These are phyloP conservation scores for Serrognathus titanus DNA, from an alignment of 2,888 invertebrate genomes.

Conservation along the genomic window DNA sequence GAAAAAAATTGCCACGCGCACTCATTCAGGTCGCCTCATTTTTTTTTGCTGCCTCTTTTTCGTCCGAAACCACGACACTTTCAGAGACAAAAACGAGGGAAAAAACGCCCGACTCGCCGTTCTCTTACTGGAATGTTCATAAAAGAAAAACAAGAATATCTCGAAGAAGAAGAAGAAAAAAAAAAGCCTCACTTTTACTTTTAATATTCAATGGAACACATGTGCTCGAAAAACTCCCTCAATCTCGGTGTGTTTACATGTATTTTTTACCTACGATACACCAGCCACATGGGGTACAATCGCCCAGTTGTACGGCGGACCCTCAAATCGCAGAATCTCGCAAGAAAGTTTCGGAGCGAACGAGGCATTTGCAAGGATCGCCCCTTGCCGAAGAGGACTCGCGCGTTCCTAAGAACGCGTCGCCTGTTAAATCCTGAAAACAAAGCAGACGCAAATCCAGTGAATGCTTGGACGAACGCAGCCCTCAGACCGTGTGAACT, in stretches of 20 bases:
- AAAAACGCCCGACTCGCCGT: neutral
- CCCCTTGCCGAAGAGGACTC: too few relatives aligned
- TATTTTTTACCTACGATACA: conserved; percentile 23
- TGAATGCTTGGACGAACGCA: conserved; percentile 17
- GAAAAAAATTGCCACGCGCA: conserved; percentile 16
- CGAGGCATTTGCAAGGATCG: neutral
- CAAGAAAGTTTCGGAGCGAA: neutral
- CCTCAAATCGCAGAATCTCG: neutral
- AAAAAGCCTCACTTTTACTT: conserved; percentile 22
- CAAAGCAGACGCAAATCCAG: conserved; percentile 8
- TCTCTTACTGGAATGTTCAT: neutral
- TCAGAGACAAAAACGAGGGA: too few relatives aligned
- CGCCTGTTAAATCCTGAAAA: neutral
- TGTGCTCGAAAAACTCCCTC: conserved; percentile 23
- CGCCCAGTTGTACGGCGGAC: conserved; percentile 8
- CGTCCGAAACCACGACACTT: neutral
- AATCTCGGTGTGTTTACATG: conserved; percentile 27
- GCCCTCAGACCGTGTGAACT: conserved; percentile 28
- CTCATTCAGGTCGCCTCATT: conserved; percentile 20
- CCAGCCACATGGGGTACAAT: conserved; percentile 26
- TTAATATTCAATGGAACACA: conserved; percentile 13
- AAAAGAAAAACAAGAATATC: conserved; percentile 13
- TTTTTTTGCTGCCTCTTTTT: neutral
- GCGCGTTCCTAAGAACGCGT: too few relatives aligned
- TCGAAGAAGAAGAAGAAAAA: conserved; percentile 12